Conservation (phyloP, 2,888 invertebrate genomes). For the Hyles lineata region DNA sequence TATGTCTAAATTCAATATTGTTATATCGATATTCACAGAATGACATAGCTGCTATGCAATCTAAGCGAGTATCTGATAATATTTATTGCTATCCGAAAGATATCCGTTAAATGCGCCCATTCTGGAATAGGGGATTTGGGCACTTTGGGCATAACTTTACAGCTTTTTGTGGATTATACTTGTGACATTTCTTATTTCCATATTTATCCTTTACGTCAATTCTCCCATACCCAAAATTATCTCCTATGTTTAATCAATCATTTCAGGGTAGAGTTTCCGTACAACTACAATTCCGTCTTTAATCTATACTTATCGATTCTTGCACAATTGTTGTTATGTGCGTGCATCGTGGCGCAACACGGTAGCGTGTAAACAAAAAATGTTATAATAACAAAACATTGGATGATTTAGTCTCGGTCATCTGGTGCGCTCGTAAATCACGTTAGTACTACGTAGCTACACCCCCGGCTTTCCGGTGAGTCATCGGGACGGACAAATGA, state of each 20-base stretch:
- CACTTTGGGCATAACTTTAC: no score
- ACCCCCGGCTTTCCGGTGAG: constrained; percentile 69
- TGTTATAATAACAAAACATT: constrained; percentile 33
- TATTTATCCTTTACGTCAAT: no score
- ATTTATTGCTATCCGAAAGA: no score
- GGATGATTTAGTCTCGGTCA: constrained; percentile 56
- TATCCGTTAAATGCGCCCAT: no score
- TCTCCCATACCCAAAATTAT: no score
- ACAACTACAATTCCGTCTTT: no score
- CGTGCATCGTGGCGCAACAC: background rate
- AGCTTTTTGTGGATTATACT: no score
- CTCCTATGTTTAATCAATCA: no score
- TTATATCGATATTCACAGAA: background rate
- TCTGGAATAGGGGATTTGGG: no score
- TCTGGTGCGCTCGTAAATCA: constrained; percentile 59
- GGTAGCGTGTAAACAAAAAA: constrained; percentile 12
- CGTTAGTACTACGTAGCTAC: constrained; percentile 46
- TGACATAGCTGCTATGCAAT: background rate
- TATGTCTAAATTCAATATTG: background rate
- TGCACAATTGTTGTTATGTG: background rate
- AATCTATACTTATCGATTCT: background rate
- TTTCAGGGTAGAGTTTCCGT: no score
- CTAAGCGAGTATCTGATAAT: background rate
- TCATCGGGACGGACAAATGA: constrained; percentile 71
- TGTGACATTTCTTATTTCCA: no score